Evolutionary conservation across 2,888 invertebrate genomes (phyloP).

Genomic region (Baccha elongata): DNA sequence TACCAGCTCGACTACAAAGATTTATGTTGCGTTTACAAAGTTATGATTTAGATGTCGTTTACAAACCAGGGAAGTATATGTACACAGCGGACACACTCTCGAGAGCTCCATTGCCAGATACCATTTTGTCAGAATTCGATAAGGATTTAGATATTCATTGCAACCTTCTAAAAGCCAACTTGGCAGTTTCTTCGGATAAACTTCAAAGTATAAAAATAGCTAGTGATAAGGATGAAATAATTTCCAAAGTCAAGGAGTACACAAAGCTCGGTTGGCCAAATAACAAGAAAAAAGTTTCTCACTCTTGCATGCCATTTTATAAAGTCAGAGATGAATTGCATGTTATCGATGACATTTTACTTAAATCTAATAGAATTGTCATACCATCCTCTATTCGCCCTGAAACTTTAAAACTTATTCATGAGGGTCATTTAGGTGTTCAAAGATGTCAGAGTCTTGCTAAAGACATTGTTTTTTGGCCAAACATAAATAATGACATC

Average conservation of each 20-base stretch:
- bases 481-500: too few relatives aligned
- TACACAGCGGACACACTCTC: constrained; percentile 26
- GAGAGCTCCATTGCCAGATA: too few relatives aligned
- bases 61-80: constrained; percentile 33
- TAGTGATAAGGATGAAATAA: constrained; percentile 18
- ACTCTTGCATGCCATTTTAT: constrained; percentile 22
- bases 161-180: constrained; percentile 53
- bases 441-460: constrained; percentile 43
- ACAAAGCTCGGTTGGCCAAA: constrained; percentile 60
- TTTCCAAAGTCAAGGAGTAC: constrained; percentile 51
- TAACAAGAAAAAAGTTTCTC: constrained; percentile 42
- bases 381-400: constrained; percentile 33
- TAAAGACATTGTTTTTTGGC: too few relatives aligned
- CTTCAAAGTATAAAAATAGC: constrained; percentile 26
- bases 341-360: too few relatives aligned
- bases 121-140: constrained; percentile 43
- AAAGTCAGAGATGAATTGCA: too few relatives aligned
- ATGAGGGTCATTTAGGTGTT: constrained; percentile 59
- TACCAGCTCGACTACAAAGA: constrained; percentile 26
- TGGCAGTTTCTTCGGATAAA: constrained; percentile 39
- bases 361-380: too few relatives aligned
- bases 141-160: constrained; percentile 60
- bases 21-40: constrained; percentile 30
- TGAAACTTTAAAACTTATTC: constrained; percentile 31
- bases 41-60: constrained; percentile 15